Evolutionary conservation across 2,797 vertebrate species (phyloP).

Genomic region (Parotocinclus haroldoi): DNA sequence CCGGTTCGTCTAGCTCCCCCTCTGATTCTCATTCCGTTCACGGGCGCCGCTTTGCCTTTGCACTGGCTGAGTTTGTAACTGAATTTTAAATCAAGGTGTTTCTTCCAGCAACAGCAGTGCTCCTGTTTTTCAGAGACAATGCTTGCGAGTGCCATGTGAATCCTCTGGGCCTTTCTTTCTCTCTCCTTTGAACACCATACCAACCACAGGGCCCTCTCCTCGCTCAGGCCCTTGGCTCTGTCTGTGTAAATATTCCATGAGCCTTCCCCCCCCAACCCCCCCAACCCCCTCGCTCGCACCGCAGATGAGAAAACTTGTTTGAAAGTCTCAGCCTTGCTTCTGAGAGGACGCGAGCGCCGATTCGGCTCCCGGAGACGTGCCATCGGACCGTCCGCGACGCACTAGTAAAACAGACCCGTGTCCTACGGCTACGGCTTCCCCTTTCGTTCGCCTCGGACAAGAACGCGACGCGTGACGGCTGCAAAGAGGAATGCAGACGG

Average conservation of each 20-base stretch:
- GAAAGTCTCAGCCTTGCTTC: conserved; percentile 24
- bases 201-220: conserved; percentile 60
- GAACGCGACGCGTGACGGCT: not conserved
- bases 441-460: not conserved
- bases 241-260: conserved; percentile 73
- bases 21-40: conserved; percentile 67
- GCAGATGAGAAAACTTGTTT: conserved; percentile 26
- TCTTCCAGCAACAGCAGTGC: conserved; percentile 58
- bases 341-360: conserved; percentile 21
- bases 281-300: too few species aligned
- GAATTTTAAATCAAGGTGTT: conserved; percentile 77
- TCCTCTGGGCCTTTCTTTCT: conserved; percentile 68
- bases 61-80: conserved; percentile 65
- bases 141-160: conserved; percentile 57
- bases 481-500: too few species aligned
- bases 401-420: not conserved
- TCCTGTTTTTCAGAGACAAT: conserved; percentile 66
- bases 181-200: conserved; percentile 68
- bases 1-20: conserved; percentile 39
- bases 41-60: conserved; percentile 60
- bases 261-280: conserved; percentile 50
- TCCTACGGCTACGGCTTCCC: too few species aligned
- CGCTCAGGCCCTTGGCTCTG: conserved; percentile 46
- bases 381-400: not conserved
- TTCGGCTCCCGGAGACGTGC: not conserved